phyloP scores from a whole-genome alignment of 2,888 invertebrate species.

The Pemphredon lugubris region DNA sequence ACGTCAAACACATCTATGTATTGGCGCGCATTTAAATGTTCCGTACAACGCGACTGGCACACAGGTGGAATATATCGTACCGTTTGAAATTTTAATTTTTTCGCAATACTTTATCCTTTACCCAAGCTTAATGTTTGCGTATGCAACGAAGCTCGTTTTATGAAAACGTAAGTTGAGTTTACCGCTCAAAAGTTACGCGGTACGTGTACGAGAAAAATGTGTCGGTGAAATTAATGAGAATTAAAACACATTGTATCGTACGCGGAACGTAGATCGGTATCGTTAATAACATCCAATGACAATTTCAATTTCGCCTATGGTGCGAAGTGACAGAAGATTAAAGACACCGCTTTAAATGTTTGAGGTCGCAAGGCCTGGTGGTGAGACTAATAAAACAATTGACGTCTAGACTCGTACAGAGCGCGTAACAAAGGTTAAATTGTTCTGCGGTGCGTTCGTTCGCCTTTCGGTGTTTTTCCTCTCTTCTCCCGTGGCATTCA shows the following conservation, averaged over 20 bases:
- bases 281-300: background rate
- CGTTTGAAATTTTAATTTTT: too few species aligned
- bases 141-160: too few species aligned
- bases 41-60: too few species aligned
- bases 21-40: too few species aligned
- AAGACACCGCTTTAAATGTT: background rate
- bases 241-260: too few species aligned
- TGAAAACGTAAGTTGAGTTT: background rate
- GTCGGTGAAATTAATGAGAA: too few species aligned
- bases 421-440: conserved; percentile 25
- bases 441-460: background rate
- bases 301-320: background rate
- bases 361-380: background rate
- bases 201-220: background rate
- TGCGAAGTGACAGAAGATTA: background rate
- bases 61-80: too few species aligned
- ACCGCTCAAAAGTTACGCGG: background rate
- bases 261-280: too few species aligned
- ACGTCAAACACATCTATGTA: too few species aligned
- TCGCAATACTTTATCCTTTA: too few species aligned
- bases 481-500: too few species aligned
- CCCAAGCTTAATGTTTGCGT: too few species aligned
- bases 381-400: conserved; percentile 31
- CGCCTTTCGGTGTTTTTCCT: background rate
- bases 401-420: conserved; percentile 8